Conservation (phyloP, 2,113 vertebrate genomes). For the Corydoras maculifer region DNA sequence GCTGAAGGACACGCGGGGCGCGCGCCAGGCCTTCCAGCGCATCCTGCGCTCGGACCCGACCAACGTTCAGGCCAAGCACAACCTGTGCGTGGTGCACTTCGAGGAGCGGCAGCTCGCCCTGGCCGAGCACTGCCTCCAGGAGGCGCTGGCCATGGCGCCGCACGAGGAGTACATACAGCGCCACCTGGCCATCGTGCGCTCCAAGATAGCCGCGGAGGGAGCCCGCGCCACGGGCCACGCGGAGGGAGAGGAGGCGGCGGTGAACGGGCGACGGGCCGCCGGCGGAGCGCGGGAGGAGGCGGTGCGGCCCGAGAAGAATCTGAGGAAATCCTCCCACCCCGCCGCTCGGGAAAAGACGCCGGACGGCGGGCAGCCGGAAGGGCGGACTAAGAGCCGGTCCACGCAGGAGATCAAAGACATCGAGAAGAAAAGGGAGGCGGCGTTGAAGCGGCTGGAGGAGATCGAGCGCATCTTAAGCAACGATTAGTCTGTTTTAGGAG, state of each 20-base stretch:
- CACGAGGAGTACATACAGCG: conserved; percentile 91
- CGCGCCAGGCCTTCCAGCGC: conserved; percentile 85
- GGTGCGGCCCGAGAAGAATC: conserved; percentile 62
- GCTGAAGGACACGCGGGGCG: conserved; percentile 86
- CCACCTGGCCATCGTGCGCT: conserved; percentile 85
- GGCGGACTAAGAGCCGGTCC: conserved; percentile 77
- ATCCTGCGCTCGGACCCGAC: conserved; percentile 83
- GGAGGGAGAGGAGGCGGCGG: conserved; percentile 38
- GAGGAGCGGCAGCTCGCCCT: conserved; percentile 85
- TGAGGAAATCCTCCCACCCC: conserved; percentile 60
- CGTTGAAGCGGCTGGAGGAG: conserved; percentile 95
- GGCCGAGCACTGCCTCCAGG: conserved; percentile 85
- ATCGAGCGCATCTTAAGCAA: conserved; percentile 95
- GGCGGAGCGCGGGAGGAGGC: conserved; percentile 27
- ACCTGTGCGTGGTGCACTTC: conserved; percentile 95
- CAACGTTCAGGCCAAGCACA: conserved; percentile 95
- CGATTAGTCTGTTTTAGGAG: conserved; percentile 66
- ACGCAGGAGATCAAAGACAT: conserved; percentile 90
- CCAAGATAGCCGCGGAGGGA: conserved; percentile 82
- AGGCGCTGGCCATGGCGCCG: conserved; percentile 84
- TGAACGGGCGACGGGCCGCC: conserved; percentile 47
- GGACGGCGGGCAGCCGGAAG: conserved; percentile 63
- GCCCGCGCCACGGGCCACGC: neutral
- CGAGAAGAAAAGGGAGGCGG: conserved; percentile 91
- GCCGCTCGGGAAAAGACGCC: conserved; percentile 57